Conservation (phyloP, 2,888 invertebrate species). For the Autographa pulchrina region DNA sequence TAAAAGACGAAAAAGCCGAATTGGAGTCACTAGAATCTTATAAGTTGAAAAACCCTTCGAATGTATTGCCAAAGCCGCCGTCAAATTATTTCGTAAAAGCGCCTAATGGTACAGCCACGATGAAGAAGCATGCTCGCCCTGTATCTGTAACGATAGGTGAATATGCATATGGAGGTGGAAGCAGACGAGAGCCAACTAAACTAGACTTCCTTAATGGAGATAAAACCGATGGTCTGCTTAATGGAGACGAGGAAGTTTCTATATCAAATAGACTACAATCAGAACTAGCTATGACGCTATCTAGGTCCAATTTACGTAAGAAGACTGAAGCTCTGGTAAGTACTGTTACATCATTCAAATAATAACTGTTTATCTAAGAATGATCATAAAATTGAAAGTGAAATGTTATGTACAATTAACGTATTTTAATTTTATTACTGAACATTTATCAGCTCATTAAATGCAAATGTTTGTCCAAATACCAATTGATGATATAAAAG, state of each 20-base stretch:
- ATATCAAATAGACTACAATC: constrained; percentile 92
- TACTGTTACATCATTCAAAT: constrained; percentile 43
- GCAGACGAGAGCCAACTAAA: constrained; percentile 91
- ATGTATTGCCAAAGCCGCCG: constrained; percentile 91
- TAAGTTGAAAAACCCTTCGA: constrained; percentile 91
- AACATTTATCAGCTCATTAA: constrained; percentile 19
- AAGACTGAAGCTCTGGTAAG: constrained; percentile 91
- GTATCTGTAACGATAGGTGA: constrained; percentile 93
- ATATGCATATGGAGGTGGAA: constrained; percentile 90
- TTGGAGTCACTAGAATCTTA: constrained; percentile 94
- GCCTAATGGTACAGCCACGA: constrained; percentile 88
- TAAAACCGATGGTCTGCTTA: constrained; percentile 77
- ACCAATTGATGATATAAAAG: constrained; percentile 23
- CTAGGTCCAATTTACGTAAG: constrained; percentile 93
- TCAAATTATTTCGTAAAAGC: constrained; percentile 91
- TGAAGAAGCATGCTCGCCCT: constrained; percentile 89
- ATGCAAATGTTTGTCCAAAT: constrained; percentile 41
- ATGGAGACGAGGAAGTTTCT: constrained; percentile 81
- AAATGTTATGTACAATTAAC: constrained; percentile 32
- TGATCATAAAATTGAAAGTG: constrained; percentile 34
- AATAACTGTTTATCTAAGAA: constrained; percentile 29
- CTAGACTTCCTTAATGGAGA: constrained; percentile 91
- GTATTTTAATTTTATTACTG: constrained; percentile 23
- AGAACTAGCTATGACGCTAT: constrained; percentile 93
- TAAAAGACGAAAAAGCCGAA: constrained; percentile 90